Percentiles rank a stretch among this genome's conserved stretches.
phyloP scores from a whole-genome alignment of 2,797 vertebrate genomes.

The Naso thynnoides region DNA sequence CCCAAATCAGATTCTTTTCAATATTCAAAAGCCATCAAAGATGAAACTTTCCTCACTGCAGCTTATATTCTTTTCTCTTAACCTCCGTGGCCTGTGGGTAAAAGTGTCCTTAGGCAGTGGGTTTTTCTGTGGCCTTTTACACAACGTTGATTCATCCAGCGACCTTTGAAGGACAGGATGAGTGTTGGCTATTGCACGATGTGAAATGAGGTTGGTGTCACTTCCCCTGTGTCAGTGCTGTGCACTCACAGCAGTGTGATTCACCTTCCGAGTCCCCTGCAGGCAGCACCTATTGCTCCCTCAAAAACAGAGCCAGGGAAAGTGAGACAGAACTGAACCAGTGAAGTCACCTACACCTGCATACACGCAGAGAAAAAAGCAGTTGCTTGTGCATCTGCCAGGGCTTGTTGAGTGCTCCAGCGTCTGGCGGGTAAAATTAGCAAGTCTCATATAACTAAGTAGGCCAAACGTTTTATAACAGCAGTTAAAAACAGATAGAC shows the following conservation, averaged over 20 bases:
- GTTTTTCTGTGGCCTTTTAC: slow-evolving; percentile 38
- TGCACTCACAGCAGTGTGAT: slow-evolving; percentile 51
- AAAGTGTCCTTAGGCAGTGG: slow-evolving; percentile 15
- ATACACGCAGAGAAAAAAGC: not conserved
- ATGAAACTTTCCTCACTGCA: not conserved
- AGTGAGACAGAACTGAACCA: slow-evolving; percentile 25
- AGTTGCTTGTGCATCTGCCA: not conserved
- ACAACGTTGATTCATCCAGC: slow-evolving; percentile 48
- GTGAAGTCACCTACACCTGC: slow-evolving; percentile 8
- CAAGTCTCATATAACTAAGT: slow-evolving; percentile 3
- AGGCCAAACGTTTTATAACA: slow-evolving; percentile 19
- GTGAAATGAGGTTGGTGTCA: slow-evolving; percentile 61
- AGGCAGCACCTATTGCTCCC: slow-evolving; percentile 43
- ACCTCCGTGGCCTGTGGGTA: slow-evolving; percentile 4
- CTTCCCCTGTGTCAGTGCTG: slow-evolving; percentile 42
- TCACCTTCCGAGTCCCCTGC: slow-evolving; percentile 56
- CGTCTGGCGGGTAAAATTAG: slow-evolving; percentile 24
- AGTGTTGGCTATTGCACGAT: slow-evolving; percentile 53
- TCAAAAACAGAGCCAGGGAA: slow-evolving; percentile 5
- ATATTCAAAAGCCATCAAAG: not conserved
- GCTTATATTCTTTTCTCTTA: not conserved
- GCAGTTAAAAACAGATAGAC: not conserved
- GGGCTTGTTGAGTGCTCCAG: not conserved
- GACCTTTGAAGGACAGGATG: slow-evolving; percentile 70
- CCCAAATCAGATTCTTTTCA: slow-evolving; percentile 16